phyloP scores from a whole-genome alignment of 1,140 invertebrate genomes.

The Zaprionus ghesquierei region DNA sequence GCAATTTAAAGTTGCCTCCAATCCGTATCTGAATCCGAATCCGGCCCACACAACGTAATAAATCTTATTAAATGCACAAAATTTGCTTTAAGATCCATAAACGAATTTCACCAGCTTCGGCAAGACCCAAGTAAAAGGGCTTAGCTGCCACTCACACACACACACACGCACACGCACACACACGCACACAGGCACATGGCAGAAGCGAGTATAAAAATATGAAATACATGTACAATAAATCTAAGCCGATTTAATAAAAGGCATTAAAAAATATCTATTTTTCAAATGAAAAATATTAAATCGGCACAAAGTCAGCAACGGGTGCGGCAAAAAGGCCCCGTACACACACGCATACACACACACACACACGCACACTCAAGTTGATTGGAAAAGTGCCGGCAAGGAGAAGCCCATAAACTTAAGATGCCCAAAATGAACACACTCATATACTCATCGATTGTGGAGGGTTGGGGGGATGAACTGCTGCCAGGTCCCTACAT shows the following conservation, averaged over 20 bases:
- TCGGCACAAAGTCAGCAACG: conserved; percentile 50
- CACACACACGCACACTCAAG: conserved; percentile 32
- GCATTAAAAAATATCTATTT: conserved; percentile 78
- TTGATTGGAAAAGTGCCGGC: conserved; percentile 48
- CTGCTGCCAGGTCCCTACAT: conserved; percentile 28
- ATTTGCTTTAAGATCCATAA: conserved; percentile 56
- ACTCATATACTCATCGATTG: conserved; percentile 20
- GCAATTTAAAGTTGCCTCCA: conserved; percentile 36
- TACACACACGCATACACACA: conserved; percentile 28
- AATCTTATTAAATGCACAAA: conserved; percentile 58
- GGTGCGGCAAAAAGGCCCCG: no score
- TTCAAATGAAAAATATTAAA: conserved; percentile 75
- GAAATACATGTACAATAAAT: conserved; percentile 66
- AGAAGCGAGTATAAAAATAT: neutral
- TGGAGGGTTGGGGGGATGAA: neutral
- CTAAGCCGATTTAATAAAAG: conserved; percentile 77
- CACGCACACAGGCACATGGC: neutral
- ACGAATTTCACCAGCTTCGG: conserved; percentile 54
- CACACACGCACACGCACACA: conserved; percentile 12
- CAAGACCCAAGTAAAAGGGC: conserved; percentile 48
- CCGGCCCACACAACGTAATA: conserved; percentile 46
- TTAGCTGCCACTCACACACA: conserved; percentile 39
- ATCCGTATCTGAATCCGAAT: conserved; percentile 5
- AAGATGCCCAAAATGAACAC: conserved; percentile 34
- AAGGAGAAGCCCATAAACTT: conserved; percentile 24